Base-by-base conservation (phyloP, 2,113 vertebrate species). In the Kryptolebias marmoratus region DNA sequence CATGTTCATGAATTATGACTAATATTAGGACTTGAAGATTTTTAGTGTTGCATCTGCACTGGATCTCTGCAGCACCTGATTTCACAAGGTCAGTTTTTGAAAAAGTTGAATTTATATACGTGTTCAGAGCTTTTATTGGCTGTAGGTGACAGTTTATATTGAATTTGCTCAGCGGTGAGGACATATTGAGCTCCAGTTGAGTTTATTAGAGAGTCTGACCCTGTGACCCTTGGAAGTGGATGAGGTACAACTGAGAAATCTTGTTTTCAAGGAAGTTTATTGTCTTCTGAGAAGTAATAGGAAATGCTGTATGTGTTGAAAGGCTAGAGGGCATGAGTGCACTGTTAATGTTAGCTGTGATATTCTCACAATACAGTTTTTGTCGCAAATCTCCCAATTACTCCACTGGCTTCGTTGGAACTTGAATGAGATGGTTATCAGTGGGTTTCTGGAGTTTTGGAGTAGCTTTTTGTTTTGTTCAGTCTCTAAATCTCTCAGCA, bases 181-280 rank as follows among this genome's bases (percentile, higher is more conserved):
- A 39, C 31, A 31, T 32, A 22, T 5, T 18, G 52, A 49, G 30
- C 31, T 39, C 13, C 30, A n/a, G 53, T 27, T 36, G 4, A 52
- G 15, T n/a, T 18, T 39, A 22, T 14, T 11, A 42, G 27, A 58
- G 44, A 5, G 27, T 16, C 30, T 54, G 49, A 58, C 47, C 27
- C 14, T 14, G 69, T 70, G 53, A 22, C 57, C 5, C 39, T 48
- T 63, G 59, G 66, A 48, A 48, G 30, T 54, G 53, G 68, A 84
- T 69, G 67, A 64, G 58, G 68, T 67, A 28, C 45, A 53, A 56
- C 78, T 68, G 60, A 73, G 73, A 81, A 67, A 79, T 54, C 12
- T 30, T 42, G 56, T 54, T 66, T 82, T 82, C 45, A 71, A 79
- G 83, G 80, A 86, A 72, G 82, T 85, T 86, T 77, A 65, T 75